Conservation (phyloP, 2,888 invertebrate genomes). For the Drosophila demipolita region DNA sequence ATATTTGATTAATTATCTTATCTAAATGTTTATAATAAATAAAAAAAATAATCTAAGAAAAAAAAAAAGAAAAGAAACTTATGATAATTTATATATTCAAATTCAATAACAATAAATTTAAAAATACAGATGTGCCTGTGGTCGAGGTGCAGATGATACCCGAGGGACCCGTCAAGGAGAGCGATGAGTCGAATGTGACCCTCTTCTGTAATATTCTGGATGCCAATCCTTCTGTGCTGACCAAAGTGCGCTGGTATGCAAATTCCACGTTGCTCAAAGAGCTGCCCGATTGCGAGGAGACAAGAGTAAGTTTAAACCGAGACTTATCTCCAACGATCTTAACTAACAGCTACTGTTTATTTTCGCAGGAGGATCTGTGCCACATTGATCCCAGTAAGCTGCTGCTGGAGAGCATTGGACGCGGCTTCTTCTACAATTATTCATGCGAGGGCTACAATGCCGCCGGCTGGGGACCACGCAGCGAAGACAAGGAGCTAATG, state of each 20-base stretch:
- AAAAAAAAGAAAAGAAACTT: no score
- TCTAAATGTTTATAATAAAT: not conserved
- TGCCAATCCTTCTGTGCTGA: constrained; percentile 91
- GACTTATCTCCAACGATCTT: not conserved
- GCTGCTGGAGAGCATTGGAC: constrained; percentile 93
- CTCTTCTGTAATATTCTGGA: constrained; percentile 91
- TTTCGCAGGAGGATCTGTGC: constrained; percentile 88
- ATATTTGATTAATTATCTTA: not conserved
- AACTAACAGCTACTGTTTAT: not conserved
- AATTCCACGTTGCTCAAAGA: constrained; percentile 93
- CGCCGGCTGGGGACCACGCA: constrained; percentile 94
- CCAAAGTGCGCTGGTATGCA: constrained; percentile 94
- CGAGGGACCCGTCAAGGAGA: constrained; percentile 91
- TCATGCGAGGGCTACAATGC: constrained; percentile 95
- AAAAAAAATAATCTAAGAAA: no score
- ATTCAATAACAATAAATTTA: not conserved
- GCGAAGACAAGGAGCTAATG: constrained; percentile 91
- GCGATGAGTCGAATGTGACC: constrained; percentile 92
- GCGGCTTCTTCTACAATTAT: constrained; percentile 96
- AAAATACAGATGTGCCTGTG: constrained; percentile 89
- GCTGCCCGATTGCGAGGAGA: constrained; percentile 90
- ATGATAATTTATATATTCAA: not conserved
- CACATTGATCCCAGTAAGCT: constrained; percentile 95
- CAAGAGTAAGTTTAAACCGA: constrained; percentile 68
- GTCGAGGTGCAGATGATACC: constrained; percentile 92